Base-by-base conservation (phyloP, 2,888 invertebrate species). In the Leptopterna dolabrata region DNA sequence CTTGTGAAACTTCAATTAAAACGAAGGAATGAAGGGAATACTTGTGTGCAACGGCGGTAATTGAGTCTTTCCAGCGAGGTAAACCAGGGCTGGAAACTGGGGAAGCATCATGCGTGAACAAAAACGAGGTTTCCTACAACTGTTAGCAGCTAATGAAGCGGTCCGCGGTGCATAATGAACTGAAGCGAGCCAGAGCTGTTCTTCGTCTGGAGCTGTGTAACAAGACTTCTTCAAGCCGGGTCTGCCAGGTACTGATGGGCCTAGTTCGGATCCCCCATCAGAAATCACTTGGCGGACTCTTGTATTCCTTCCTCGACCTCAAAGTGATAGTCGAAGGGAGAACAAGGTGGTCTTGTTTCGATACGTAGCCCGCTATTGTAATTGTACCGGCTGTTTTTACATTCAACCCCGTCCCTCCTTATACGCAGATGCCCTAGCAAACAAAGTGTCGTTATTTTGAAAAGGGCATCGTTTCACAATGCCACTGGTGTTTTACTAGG, bases 81-180 rank as follows among this genome's bases (percentile, higher is more conserved):
- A 63, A 63, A 63, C 63, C 24, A 63, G 24, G 24, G 27, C 63
- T 63, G 63, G 24, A 63, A 63, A 63, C 63, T 63, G 63, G 63
- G n/a, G 63, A 63, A 63, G 63, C 24, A 63, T 24, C 63, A 63
- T 63, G 27, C 63, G 6, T 27, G 63, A 47, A 63, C 24, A 63
- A 63, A 63, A 63, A 73, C 73, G 81, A 29, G 81, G 55, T 51
- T 13, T 16, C 30, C 51, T 51, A 81, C 81, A 30, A 81, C 81
- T 81, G 81, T 81, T 51, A n/a, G 51, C 30, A 9, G 55, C 81
- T 81, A 81, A 81, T 81, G 81, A 81, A 81, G 81, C 81, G 51
- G 81, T 81, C 47, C 78, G 29, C 27, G 29, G 45, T 47, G 81
- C 81, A 81, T 81, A 81, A 81, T 81, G 81, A 81, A 78, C 43